Conservation (phyloP, 2,797 vertebrate species). For the Psittacula echo region DNA sequence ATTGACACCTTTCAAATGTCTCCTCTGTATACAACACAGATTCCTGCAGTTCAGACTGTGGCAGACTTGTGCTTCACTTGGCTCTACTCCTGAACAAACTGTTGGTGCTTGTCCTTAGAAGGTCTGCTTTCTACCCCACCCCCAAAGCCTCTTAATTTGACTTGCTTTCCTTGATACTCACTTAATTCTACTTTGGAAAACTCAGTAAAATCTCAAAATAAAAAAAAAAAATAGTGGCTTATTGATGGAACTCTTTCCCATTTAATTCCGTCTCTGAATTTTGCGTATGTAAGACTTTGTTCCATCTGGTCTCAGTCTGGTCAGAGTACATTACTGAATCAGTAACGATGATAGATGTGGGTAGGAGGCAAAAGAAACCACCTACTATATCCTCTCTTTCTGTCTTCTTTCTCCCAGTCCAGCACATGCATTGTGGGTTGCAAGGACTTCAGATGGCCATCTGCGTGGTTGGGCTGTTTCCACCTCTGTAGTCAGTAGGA, state of each 20-base stretch:
- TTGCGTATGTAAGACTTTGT: background rate
- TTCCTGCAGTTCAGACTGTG: constrained; percentile 60
- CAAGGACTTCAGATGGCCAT: background rate
- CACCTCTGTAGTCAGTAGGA: background rate
- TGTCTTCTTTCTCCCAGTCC: background rate
- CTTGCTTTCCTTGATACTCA: constrained; percentile 32
- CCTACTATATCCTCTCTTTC: background rate
- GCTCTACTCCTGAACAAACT: constrained; percentile 68
- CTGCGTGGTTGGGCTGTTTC: background rate
- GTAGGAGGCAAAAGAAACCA: background rate
- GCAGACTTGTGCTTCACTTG: constrained; percentile 67
- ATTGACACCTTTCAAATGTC: constrained; percentile 74
- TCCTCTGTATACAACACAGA: constrained; percentile 68
- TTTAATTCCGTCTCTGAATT: background rate
- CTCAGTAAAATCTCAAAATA: background rate
- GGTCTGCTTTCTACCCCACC: constrained; percentile 35
- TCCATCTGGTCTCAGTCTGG: background rate
- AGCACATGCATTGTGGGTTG: background rate
- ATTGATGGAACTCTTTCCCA: background rate
- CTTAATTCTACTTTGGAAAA: constrained; percentile 7
- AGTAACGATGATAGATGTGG: background rate
- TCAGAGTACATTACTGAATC: background rate
- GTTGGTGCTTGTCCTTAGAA: constrained; percentile 69
- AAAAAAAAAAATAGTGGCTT: background rate
- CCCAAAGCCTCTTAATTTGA: constrained; percentile 37